phyloP scores from a whole-genome alignment of 1,140 invertebrate species.

The Drosophila malerkotliana region DNA sequence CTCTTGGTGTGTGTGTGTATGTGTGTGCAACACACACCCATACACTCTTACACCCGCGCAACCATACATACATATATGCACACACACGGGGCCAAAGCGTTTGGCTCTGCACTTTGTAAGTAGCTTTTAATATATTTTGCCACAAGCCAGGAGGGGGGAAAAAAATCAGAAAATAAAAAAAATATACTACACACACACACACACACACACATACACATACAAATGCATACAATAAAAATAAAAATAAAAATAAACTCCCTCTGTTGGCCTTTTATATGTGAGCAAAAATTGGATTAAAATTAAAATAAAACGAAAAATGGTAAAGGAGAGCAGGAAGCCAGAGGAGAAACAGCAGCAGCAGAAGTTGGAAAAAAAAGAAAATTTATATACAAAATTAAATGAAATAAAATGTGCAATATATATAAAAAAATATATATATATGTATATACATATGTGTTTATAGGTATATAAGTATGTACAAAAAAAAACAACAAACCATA shows the following conservation, averaged over 20 bases:
- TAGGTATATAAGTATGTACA: not conserved
- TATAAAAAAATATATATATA: not conserved
- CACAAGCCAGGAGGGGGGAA: constrained; percentile 55
- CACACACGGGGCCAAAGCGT: constrained; percentile 47
- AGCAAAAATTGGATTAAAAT: constrained; percentile 74
- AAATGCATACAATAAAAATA: not conserved
- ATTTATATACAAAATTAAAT: constrained; percentile 52
- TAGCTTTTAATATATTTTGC: constrained; percentile 82
- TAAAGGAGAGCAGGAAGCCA: constrained; percentile 1
- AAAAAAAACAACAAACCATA: constrained; percentile 4
- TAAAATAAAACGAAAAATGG: constrained; percentile 59
- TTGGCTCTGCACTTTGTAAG: constrained; percentile 78
- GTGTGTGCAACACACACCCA: not conserved
- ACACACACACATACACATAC: not conserved
- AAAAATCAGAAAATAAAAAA: constrained; percentile 46
- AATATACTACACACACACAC: constrained; percentile 22
- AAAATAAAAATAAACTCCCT: constrained; percentile 52
- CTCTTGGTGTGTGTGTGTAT: constrained; percentile 18
- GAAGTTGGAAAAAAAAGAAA: constrained; percentile 34
- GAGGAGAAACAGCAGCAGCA: not conserved
- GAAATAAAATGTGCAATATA: constrained; percentile 31
- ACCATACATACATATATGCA: not conserved
- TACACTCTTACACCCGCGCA: not conserved
- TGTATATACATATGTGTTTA: not conserved
- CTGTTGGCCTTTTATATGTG: constrained; percentile 30